Conservation (phyloP, 2,888 invertebrate species). For the Hyposoter dolosus region DNA sequence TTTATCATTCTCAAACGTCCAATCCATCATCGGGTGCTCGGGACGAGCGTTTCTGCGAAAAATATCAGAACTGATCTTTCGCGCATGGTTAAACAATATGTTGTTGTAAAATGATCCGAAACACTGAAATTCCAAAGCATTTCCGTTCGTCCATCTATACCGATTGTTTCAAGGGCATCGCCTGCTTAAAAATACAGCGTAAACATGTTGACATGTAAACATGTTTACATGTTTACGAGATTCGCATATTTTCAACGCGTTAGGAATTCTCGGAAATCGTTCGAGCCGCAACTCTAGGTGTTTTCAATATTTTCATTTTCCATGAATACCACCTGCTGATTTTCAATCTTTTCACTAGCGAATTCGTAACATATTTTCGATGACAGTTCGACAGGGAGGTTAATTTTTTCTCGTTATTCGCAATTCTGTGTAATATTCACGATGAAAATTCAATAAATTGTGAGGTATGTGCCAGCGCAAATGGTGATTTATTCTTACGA, state of each 20-base stretch:
- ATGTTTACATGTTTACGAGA: conserved; percentile 18
- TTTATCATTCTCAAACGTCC: no score
- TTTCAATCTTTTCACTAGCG: neutral
- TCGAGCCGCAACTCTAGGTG: neutral
- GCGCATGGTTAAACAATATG: neutral
- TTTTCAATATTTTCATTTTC: neutral
- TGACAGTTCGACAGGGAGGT: neutral
- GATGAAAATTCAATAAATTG: neutral
- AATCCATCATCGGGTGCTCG: neutral
- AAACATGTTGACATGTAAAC: conserved; percentile 2
- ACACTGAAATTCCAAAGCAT: neutral
- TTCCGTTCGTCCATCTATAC: neutral
- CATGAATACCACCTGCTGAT: neutral
- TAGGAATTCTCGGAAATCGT: neutral
- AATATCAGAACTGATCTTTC: neutral
- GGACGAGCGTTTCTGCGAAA: neutral
- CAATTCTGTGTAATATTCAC: neutral
- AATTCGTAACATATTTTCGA: neutral
- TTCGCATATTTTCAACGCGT: neutral
- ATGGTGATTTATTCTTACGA: neutral
- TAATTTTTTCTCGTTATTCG: neutral
- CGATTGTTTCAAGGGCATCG: conserved; percentile 15
- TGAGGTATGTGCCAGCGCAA: neutral
- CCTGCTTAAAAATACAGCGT: neutral
- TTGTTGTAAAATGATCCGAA: neutral